These are phyloP conservation scores for Steinernema khuongi DNA, from an alignment of 1,140 invertebrate species.

Conservation along the genomic window DNA sequence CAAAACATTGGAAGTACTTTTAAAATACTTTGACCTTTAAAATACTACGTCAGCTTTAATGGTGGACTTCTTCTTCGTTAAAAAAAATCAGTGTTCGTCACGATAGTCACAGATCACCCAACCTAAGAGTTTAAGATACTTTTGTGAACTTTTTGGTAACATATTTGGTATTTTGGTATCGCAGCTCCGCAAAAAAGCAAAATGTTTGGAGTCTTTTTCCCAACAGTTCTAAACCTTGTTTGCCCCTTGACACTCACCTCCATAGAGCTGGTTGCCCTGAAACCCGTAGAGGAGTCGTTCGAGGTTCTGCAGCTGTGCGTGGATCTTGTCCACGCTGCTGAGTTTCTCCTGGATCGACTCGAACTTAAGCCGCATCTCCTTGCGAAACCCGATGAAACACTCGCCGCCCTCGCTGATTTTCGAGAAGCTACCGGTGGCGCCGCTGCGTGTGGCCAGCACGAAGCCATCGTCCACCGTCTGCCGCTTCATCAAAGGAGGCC, in stretches of 20 bases:
- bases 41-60: too few relatives aligned
- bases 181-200: background rate
- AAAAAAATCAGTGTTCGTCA: too few relatives aligned
- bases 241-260: background rate
- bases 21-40: too few relatives aligned
- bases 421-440: background rate
- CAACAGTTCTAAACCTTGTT: too few relatives aligned
- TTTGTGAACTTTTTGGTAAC: too few relatives aligned
- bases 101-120: too few relatives aligned
- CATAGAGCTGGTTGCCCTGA: background rate
- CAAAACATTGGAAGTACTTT: too few relatives aligned
- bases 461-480: conserved; percentile 1
- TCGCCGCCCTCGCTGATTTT: background rate
- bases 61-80: too few relatives aligned
- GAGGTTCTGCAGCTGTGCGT: background rate
- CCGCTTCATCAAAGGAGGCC: background rate
- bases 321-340: background rate
- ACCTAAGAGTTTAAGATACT: too few relatives aligned
- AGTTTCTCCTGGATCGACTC: conserved; percentile 2
- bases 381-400: background rate
- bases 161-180: too few relatives aligned
- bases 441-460: background rate
- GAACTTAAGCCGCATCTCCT: conserved; percentile 6
- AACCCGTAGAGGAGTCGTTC: conserved; percentile 1
- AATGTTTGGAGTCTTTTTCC: too few relatives aligned